phyloP scores from a whole-genome alignment of 2,888 invertebrate genomes.

The Ophion ellenae region DNA sequence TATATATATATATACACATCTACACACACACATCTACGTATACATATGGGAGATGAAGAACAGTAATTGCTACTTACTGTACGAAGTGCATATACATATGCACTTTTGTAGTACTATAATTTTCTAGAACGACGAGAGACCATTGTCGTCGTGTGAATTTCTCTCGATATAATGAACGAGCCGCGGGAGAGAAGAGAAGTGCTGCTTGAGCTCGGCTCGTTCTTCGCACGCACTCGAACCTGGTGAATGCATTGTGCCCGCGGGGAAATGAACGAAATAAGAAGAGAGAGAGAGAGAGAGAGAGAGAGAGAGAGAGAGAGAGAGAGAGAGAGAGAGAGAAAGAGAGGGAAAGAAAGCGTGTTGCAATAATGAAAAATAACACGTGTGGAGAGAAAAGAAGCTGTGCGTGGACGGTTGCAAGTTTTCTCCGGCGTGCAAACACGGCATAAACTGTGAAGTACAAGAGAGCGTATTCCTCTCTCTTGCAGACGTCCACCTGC shows the following conservation, averaged over 20 bases:
- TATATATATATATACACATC: too few species aligned
- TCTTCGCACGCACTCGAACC: slow-evolving; percentile 10
- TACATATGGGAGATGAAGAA: slow-evolving; percentile 26
- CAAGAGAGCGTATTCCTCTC: neutral
- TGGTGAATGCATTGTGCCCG: slow-evolving; percentile 8
- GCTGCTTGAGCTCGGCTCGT: slow-evolving; percentile 15
- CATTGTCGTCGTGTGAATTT: slow-evolving; percentile 68
- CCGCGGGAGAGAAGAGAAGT: slow-evolving; percentile 30
- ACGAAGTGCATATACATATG: neutral
- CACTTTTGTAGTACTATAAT: slow-evolving; percentile 49
- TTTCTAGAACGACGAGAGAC: slow-evolving; percentile 49
- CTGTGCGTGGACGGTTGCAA: slow-evolving; percentile 56
- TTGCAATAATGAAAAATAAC: slow-evolving; percentile 58
- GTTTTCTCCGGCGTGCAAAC: slow-evolving; percentile 61
- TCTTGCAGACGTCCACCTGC: slow-evolving; percentile 48
- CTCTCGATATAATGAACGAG: slow-evolving; percentile 63
- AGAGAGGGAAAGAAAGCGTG: slow-evolving; percentile 47
- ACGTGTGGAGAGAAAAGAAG: slow-evolving; percentile 57
- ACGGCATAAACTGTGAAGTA: slow-evolving; percentile 29
- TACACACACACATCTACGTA: neutral
- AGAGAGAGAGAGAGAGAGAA: slow-evolving; percentile 37
- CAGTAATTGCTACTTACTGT: slow-evolving; percentile 31
- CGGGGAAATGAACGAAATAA: slow-evolving; percentile 17
- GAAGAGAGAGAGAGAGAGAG: slow-evolving; percentile 30
- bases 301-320: slow-evolving; percentile 50